A percentile compares a stretch with the other conserved stretches of the same genome.
Conservation (phyloP, 2,797 vertebrate genomes). For the Neosilurus hyrtlii region DNA sequence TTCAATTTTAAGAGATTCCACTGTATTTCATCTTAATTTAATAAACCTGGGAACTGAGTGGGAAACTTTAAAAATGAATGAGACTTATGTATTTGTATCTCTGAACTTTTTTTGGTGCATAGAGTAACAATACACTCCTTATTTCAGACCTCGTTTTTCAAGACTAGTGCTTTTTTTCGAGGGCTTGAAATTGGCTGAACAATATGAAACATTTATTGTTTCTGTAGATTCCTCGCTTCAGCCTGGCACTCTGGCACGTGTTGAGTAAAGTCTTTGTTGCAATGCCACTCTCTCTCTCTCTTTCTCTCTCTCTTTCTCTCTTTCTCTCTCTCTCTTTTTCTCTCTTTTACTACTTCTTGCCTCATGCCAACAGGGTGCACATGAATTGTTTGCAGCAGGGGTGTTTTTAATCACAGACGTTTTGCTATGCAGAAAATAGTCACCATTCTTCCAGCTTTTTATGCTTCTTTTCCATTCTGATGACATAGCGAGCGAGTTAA, state of each 20-base stretch:
- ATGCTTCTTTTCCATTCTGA: constrained; percentile 38
- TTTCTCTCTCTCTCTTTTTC: constrained; percentile 20
- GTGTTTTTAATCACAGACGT: constrained; percentile 71
- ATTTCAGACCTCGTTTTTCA: constrained; percentile 46
- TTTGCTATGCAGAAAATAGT: constrained; percentile 66
- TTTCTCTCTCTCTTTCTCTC: constrained; percentile 56
- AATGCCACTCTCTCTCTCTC: constrained; percentile 63
- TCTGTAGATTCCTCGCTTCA: constrained; percentile 63
- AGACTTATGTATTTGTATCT: constrained; percentile 50
- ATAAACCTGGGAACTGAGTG: no score
- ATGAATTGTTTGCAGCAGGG: constrained; percentile 66
- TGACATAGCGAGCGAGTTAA: constrained; percentile 15
- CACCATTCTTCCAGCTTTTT: constrained; percentile 57
- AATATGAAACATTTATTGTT: constrained; percentile 71
- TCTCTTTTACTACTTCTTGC: constrained; percentile 61
- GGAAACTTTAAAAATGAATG: constrained; percentile 50
- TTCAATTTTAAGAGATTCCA: no score
- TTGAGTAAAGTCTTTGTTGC: constrained; percentile 69
- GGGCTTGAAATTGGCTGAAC: constrained; percentile 65
- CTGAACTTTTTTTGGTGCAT: constrained; percentile 50
- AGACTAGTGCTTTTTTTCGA: constrained; percentile 46
- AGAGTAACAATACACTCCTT: constrained; percentile 59
- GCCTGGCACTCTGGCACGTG: constrained; percentile 62
- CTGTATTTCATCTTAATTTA: no score
- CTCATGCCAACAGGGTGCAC: constrained; percentile 64